Evolutionary conservation across 2,113 vertebrate genomes (phyloP).

Genomic region (Ptychochromis oligacanthus): DNA sequence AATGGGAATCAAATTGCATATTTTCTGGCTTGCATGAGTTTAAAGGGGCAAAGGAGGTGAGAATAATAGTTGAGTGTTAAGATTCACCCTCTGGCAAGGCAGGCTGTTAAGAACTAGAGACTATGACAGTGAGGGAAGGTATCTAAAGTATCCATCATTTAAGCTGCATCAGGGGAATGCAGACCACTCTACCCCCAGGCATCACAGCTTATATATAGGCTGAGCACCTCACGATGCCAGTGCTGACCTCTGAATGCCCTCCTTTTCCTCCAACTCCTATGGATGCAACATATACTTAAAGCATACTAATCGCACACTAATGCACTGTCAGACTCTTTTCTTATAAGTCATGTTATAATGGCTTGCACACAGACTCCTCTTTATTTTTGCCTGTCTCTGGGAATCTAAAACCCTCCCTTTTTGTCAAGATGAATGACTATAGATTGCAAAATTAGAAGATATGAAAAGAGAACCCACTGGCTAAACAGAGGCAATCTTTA

Average conservation of each 20-base stretch:
- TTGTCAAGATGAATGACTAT: slow-evolving; percentile 34
- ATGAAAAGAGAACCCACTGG: background rate
- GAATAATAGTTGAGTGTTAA: background rate
- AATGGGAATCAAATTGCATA: background rate
- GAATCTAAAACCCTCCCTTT: background rate
- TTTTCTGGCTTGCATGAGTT: slow-evolving; percentile 10
- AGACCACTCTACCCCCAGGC: slow-evolving; percentile 54
- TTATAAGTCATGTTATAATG: slow-evolving; percentile 6
- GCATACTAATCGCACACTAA: slow-evolving; percentile 34
- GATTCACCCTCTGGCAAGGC: slow-evolving; percentile 13
- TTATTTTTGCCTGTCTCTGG: background rate
- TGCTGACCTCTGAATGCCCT: slow-evolving; percentile 5
- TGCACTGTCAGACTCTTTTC: background rate
- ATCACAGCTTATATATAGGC: slow-evolving; percentile 55
- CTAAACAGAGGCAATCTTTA: background rate
- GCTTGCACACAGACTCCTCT: background rate
- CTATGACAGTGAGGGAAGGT: slow-evolving; percentile 28
- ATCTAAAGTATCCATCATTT: slow-evolving; percentile 59
- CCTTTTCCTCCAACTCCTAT: slow-evolving; percentile 6
- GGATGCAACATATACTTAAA: slow-evolving; percentile 17
- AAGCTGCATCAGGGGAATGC: slow-evolving; percentile 67
- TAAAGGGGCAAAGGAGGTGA: slow-evolving; percentile 19
- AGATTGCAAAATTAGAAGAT: slow-evolving; percentile 29
- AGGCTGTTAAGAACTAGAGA: background rate
- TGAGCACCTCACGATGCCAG: slow-evolving; percentile 22